Base-by-base conservation (phyloP, 2,797 vertebrate genomes). In the Oreortyx pictus region DNA sequence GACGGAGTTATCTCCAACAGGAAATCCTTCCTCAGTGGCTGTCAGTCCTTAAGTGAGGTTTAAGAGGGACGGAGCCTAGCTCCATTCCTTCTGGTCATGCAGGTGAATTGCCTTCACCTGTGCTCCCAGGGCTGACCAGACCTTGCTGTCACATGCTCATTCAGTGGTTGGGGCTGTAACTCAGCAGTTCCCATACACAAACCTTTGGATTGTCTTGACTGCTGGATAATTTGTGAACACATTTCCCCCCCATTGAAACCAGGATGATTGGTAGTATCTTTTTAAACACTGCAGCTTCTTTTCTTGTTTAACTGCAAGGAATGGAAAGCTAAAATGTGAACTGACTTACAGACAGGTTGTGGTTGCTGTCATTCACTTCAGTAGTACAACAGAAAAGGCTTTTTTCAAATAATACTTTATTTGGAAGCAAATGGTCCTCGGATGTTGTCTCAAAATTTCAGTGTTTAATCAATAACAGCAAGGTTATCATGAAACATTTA, bases 381-480 rank as follows among this genome's bases (percentile, higher is more conserved):
- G 10, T 15, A 56, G 6, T 62, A 19, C 22, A 41, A 13, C 11
- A 52, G 46, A 52, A 83, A 83, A 79, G 12, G 3, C 41, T 91
- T 83, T 83, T 76, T 62, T 1, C 19, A 56, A 82, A 52, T 46
- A 18, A 25, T 59, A 56, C 4, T 79, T 73, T 62, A 46, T 77
- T 88, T 79, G 25, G 29, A 71, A 77, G 11, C 13, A 39, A 52
- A 62, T 52, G 19, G 5, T 75, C 10, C 13, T 77, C 25, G 61
- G 61, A 46, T 52, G 24, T 33, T 43, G 29, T 59, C 25, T 59
- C 41, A 29, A 23, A 59, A 18, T 78, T 20, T 75, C 31, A 4
- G 29, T 59, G 47, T 91, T 94, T 93, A 94, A 94, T 93, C 64
- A 91, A 41, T 96, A 88, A 91, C 80, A 59, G 19, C 39, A 74